phyloP scores from a whole-genome alignment of 2,888 invertebrate genomes.

The Phyllotreta cruciferae region DNA sequence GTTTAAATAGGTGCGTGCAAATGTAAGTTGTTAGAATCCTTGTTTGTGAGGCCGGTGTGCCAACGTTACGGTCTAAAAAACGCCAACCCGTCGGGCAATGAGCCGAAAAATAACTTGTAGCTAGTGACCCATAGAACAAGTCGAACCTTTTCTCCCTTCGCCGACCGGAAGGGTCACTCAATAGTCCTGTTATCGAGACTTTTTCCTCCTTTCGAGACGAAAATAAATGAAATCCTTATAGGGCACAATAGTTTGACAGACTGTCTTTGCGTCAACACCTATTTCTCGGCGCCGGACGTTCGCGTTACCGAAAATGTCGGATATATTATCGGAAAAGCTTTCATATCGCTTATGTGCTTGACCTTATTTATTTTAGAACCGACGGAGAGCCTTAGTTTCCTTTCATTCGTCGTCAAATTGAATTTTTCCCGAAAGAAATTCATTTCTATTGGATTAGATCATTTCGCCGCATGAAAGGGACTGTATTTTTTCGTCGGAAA shows the following conservation, averaged over 20 bases:
- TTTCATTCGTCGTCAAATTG: constrained; percentile 30
- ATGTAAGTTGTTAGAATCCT: constrained; percentile 1
- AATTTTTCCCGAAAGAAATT: constrained; percentile 29
- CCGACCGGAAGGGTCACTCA: constrained; percentile 48
- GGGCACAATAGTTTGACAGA: constrained; percentile 51
- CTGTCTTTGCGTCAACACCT: constrained; percentile 45
- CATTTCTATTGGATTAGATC: constrained; percentile 19
- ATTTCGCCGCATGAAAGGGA: constrained; percentile 8
- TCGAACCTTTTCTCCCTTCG: constrained; percentile 42
- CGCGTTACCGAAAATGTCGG: constrained; percentile 36
- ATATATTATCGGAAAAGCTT: constrained; percentile 36
- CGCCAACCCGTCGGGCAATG: constrained; percentile 34
- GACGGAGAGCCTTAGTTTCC: constrained; percentile 26
- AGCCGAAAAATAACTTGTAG: constrained; percentile 48
- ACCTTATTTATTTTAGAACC: constrained; percentile 37
- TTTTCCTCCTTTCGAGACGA: constrained; percentile 44
- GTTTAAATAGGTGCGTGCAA: too few relatives aligned
- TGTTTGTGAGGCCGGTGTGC: background rate
- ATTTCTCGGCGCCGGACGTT: constrained; percentile 38
- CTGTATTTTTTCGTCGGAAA: background rate
- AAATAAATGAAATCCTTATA: constrained; percentile 53
- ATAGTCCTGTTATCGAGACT: constrained; percentile 50
- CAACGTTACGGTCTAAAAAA: constrained; percentile 3
- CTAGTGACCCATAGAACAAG: constrained; percentile 46
- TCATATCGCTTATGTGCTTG: constrained; percentile 37